Evolutionary conservation across 1,140 invertebrate genomes (phyloP).

Genomic region (Watersipora subatra): DNA sequence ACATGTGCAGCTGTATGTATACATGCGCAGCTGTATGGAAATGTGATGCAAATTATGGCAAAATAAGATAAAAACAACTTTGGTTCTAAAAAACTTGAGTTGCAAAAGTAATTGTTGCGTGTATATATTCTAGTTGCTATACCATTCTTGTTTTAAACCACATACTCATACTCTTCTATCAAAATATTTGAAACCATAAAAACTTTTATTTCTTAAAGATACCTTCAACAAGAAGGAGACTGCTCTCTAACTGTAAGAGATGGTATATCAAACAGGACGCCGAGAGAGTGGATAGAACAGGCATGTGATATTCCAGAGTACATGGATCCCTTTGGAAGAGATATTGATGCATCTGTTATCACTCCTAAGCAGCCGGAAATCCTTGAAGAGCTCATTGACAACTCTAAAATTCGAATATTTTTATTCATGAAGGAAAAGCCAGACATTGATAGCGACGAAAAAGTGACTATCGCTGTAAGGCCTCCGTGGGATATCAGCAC

Average conservation of each 20-base stretch:
- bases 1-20: no score
- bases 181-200: no score
- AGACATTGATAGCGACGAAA: neutral
- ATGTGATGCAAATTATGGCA: no score
- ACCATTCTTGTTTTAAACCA: no score
- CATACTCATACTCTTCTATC: no score
- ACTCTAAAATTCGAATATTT: neutral
- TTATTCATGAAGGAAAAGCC: constrained; percentile 2
- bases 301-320: neutral
- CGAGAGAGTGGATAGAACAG: neutral
- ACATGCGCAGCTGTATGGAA: no score
- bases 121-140: no score
- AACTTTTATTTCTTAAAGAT: neutral
- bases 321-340: neutral
- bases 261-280: neutral
- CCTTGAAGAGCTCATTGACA: neutral
- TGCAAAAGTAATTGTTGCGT: no score
- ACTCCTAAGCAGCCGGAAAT: neutral
- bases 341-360: neutral
- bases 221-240: neutral
- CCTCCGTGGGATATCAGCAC: neutral
- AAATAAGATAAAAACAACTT: no score
- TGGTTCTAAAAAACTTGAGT: no score
- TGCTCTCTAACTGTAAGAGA: neutral
- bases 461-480: neutral